These are phyloP conservation scores for Carcharodon carcharias DNA, from an alignment of 2,797 vertebrate genomes.

Conservation along the genomic window DNA sequence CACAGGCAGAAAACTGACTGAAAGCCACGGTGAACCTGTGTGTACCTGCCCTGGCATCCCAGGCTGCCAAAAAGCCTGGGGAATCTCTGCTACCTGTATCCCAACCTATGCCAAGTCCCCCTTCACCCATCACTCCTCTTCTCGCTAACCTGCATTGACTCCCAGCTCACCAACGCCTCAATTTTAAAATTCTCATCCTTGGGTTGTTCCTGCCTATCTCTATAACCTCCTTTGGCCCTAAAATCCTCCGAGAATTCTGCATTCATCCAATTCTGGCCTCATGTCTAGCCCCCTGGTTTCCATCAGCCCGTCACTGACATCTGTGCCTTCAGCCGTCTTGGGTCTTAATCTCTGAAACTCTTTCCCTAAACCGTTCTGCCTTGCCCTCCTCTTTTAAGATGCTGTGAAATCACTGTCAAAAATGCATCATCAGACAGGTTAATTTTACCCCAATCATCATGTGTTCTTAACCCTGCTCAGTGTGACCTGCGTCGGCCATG, in stretches of 20 bases:
- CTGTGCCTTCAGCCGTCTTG: background rate
- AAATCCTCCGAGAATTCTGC: background rate
- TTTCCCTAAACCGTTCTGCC: background rate
- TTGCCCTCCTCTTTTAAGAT: background rate
- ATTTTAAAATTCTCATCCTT: background rate
- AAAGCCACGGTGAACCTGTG: background rate
- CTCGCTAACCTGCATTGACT: background rate
- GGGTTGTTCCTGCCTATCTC: background rate
- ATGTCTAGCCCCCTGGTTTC: background rate
- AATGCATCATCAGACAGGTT: no score
- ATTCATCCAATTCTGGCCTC: background rate
- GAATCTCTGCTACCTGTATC: background rate
- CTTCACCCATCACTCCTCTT: background rate
- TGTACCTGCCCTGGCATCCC: background rate
- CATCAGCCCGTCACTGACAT: background rate
- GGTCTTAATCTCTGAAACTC: background rate
- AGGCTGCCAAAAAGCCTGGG: background rate
- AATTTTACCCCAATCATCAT: no score
- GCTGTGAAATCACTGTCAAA: no score
- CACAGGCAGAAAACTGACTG: background rate
- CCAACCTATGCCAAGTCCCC: background rate
- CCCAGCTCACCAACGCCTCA: background rate
- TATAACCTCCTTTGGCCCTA: background rate
- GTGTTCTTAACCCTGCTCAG: no score
- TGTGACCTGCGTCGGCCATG: no score